phyloP scores from a whole-genome alignment of 92 coral and sea anemone genomes.

The Phenganax subtilis region DNA sequence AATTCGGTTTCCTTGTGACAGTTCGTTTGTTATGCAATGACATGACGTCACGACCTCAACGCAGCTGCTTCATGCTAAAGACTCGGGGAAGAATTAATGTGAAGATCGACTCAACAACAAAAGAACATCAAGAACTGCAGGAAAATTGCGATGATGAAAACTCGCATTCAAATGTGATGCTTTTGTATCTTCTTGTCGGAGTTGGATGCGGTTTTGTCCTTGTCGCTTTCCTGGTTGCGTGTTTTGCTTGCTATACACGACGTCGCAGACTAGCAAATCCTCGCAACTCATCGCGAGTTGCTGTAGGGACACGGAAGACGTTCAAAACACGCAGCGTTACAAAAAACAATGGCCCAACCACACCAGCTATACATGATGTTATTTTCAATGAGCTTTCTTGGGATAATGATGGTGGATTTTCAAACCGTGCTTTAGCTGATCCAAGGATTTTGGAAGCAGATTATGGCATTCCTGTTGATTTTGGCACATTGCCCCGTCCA shows the following conservation, averaged over 20 bases:
- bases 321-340: background rate
- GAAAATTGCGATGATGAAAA: background rate
- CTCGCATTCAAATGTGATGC: constrained; percentile 22
- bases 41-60: constrained; percentile 27
- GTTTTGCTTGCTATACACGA: constrained; percentile 1
- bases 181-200: constrained; percentile 21
- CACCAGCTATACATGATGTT: constrained; percentile 32
- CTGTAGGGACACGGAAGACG: constrained; percentile 1
- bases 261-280: constrained; percentile 6
- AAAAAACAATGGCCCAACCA: constrained; percentile 2
- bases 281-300: constrained; percentile 1
- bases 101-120: constrained; percentile 5
- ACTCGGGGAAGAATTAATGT: background rate
- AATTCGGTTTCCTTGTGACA: background rate
- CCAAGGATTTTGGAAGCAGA: constrained; percentile 24
- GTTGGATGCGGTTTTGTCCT: constrained; percentile 8
- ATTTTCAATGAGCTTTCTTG: constrained; percentile 27
- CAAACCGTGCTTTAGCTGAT: constrained; percentile 37
- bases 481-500: background rate
- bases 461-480: constrained; percentile 34
- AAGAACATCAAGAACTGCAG: background rate
- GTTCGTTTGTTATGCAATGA: constrained; percentile 4
- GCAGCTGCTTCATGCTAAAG: constrained; percentile 24
- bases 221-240: constrained; percentile 3
- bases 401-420: constrained; percentile 35